Percentiles rank a stretch among this genome's conserved stretches.
phyloP scores from a whole-genome alignment of 2,888 invertebrate species.

The Rotaria macrura region DNA sequence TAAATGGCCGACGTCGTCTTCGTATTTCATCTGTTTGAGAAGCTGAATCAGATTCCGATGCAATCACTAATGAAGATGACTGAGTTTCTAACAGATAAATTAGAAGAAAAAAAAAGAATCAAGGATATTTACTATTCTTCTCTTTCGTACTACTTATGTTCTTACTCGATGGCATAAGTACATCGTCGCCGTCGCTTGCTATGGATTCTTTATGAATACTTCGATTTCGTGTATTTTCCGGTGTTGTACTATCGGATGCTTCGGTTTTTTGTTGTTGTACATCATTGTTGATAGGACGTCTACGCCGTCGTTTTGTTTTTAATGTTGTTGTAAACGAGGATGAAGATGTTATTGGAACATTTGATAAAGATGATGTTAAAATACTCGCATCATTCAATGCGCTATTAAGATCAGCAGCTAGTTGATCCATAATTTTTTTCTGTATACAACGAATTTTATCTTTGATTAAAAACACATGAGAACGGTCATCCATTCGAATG shows the following conservation, averaged over 20 bases:
- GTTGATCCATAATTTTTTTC: conserved; percentile 14
- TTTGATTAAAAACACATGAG: not conserved
- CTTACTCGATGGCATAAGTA: not conserved
- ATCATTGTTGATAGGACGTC: not conserved
- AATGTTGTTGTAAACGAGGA: not conserved
- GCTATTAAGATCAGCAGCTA: not conserved
- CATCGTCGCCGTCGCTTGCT: not conserved
- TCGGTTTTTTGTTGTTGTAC: not conserved
- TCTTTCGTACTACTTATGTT: no score
- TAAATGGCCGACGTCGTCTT: conserved; percentile 9
- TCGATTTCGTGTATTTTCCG: not conserved
- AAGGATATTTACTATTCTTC: no score
- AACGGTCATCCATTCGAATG: not conserved
- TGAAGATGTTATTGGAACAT: not conserved
- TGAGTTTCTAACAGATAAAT: not conserved
- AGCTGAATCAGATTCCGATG: not conserved
- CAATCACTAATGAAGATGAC: not conserved
- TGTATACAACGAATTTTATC: conserved; percentile 1
- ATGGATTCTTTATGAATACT: not conserved
- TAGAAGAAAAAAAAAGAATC: not conserved
- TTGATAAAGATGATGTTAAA: not conserved
- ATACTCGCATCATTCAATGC: conserved; percentile 4
- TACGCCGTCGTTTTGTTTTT: not conserved
- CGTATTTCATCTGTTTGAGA: not conserved
- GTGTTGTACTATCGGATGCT: conserved; percentile 1